Base-by-base conservation (phyloP, 2,797 vertebrate species). In the Acanthiza pusilla region DNA sequence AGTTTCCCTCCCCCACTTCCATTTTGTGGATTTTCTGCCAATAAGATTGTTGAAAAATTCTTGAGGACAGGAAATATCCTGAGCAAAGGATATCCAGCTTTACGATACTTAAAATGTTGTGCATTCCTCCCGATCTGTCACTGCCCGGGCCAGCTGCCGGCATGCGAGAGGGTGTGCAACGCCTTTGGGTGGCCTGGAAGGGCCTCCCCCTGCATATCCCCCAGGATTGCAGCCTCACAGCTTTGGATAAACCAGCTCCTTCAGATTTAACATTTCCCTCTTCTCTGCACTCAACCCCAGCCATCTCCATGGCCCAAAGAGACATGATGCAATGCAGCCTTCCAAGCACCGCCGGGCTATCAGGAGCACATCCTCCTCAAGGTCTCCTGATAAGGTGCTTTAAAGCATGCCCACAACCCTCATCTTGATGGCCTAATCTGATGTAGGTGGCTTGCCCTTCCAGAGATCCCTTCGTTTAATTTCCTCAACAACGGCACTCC, bases 401-500 rank as follows among this genome's bases (percentile, higher is more conserved):
- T 29, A 40, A 80, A 48, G 27, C 25, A 51, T 5, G 23, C 81
- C 45, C 84, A 76, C 74, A 92, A 22, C 40, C 47, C 89, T 74
- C 80, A 43, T 63, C 63, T 34, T 6, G 66, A 86, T 0, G 11
- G 61, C 53, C 74, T 95, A 43, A 93, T 89, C 82, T 92, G 54
- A 71, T 53, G 50, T 13, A 83, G 91, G 68, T 80, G 34, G 50
- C 82, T 66, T 55, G 70, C 70, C 77, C 85, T 95, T 73, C 73
- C 77, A 66, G 87, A 71, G 2, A 76, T 55, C 88, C 73, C 58
- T 75, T 48, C 8, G 0, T 85, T 91, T 34, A 6, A 85, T 82
- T 95, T 91, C 95, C 90, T 95, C 93, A 92, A 94, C 82, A 58
- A 92, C 65, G 15, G 66, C 85, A 85, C 92, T 96, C 89, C 87